Evolutionary conservation across 2,113 vertebrate genomes (phyloP).

Genomic region (Ophthalmolycus amberensis): DNA sequence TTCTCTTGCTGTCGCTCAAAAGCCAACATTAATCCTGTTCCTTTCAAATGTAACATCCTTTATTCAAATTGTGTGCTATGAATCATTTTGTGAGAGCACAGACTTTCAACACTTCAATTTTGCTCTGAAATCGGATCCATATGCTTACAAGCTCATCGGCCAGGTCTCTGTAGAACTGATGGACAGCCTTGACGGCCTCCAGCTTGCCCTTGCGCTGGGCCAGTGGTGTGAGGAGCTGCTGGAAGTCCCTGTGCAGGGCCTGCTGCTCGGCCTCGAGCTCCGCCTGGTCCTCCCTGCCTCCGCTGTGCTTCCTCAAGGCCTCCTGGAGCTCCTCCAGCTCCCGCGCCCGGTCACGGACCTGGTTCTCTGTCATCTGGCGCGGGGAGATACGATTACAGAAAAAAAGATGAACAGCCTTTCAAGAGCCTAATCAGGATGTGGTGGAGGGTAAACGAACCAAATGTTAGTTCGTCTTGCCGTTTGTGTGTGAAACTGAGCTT

Average conservation of each 20-base stretch:
- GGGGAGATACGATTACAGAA: conserved; percentile 9
- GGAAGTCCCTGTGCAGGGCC: conserved; percentile 86
- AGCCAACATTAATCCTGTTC: conserved; percentile 6
- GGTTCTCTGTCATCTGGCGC: conserved; percentile 90
- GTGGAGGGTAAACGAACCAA: conserved; percentile 5
- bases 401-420: conserved; percentile 59
- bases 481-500: conserved; percentile 22
- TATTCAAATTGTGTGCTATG: conserved; percentile 23
- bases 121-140: conserved; percentile 12
- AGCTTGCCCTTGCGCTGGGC: conserved; percentile 87
- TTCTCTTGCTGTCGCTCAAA: conserved; percentile 12
- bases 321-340: conserved; percentile 91
- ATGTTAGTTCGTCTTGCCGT: conserved; percentile 8
- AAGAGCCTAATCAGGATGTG: conserved; percentile 53
- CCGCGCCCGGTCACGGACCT: conserved; percentile 86
- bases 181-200: conserved; percentile 86
- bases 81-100: conserved; percentile 9
- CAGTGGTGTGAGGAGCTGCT: conserved; percentile 88
- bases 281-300: conserved; percentile 73
- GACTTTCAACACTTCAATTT: conserved; percentile 13
- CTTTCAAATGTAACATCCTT: conserved; percentile 11
- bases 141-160: conserved; percentile 91
- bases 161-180: conserved; percentile 92
- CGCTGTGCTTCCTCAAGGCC: conserved; percentile 79
- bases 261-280: conserved; percentile 83